phyloP scores from a whole-genome alignment of 1,140 invertebrate species.

The Drosophila guanche region DNA sequence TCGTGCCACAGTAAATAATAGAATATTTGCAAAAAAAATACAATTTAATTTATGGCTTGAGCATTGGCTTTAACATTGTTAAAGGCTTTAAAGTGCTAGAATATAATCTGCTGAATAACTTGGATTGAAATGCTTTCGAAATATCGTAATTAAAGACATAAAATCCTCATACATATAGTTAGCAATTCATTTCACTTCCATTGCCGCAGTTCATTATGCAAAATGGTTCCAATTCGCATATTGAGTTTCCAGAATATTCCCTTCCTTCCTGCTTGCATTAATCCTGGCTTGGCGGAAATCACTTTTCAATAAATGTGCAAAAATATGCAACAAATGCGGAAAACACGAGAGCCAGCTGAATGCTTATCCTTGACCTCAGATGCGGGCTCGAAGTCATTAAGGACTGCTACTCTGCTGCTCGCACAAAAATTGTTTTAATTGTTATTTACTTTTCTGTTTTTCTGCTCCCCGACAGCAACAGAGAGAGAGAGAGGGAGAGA shows the following conservation, averaged over 20 bases:
- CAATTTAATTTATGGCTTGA: constrained; percentile 3
- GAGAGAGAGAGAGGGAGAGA: constrained; percentile 13
- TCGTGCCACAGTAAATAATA: constrained; percentile 22
- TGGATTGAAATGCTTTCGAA: no score
- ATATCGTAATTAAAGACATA: no score
- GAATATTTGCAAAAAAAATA: neutral
- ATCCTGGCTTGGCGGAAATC: constrained; percentile 21
- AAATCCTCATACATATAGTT: no score
- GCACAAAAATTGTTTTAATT: constrained; percentile 70
- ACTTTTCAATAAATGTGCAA: constrained; percentile 58
- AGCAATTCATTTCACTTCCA: no score
- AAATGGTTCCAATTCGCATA: neutral
- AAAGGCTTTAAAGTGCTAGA: no score
- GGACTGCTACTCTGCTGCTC: constrained; percentile 60
- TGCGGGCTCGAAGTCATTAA: constrained; percentile 58
- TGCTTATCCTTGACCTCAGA: constrained; percentile 71
- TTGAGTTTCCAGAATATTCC: constrained; percentile 3
- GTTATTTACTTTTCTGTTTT: constrained; percentile 67
- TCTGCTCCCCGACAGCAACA: constrained; percentile 34
- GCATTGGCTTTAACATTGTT: no score
- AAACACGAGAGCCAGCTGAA: constrained; percentile 48
- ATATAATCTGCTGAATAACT: no score
- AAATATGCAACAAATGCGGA: constrained; percentile 53
- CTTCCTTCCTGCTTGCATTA: constrained; percentile 16
- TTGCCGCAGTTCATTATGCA: no score